Percentiles rank a stretch among this genome's conserved stretches.
phyloP scores from a whole-genome alignment of 2,113 vertebrate genomes.

The Callorhinus ursinus region DNA sequence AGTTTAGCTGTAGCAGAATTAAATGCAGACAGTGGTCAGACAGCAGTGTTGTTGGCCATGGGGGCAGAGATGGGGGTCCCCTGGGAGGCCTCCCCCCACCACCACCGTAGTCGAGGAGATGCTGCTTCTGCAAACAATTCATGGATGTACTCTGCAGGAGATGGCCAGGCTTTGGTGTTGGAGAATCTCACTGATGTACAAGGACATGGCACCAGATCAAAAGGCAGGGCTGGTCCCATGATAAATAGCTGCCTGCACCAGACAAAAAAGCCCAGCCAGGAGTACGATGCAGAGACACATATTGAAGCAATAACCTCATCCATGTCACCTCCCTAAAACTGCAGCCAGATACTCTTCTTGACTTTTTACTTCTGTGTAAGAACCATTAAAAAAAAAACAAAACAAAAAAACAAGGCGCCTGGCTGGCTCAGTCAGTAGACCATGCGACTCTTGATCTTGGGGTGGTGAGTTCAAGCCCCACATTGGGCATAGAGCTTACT shows the following conservation, averaged over 20 bases:
- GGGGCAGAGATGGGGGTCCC: not conserved
- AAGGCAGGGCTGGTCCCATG: not conserved
- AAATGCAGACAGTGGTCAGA: not conserved
- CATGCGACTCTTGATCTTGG: not conserved
- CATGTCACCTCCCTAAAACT: too few species aligned
- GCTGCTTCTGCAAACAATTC: not conserved
- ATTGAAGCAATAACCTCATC: not conserved
- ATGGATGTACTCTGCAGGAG: not conserved
- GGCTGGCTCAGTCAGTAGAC: not conserved
- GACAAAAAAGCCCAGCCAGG: not conserved
- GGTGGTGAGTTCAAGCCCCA: not conserved
- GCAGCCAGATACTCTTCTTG: not conserved
- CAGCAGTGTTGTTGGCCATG: not conserved
- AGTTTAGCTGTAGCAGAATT: not conserved
- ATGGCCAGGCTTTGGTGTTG: not conserved
- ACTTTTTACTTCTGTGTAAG: not conserved
- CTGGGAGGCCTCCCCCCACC: too few species aligned
- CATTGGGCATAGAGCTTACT: not conserved
- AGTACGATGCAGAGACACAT: not conserved
- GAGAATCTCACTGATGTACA: not conserved
- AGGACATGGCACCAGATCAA: not conserved
- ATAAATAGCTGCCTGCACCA: not conserved
- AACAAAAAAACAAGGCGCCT: not conserved
- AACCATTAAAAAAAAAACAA: not conserved
- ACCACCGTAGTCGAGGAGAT: not conserved